Evolutionary conservation across 1,140 invertebrate species (phyloP), one percentile per base, ranked within the genome.

Genomic region (Rhyzopertha dominica): DNA sequence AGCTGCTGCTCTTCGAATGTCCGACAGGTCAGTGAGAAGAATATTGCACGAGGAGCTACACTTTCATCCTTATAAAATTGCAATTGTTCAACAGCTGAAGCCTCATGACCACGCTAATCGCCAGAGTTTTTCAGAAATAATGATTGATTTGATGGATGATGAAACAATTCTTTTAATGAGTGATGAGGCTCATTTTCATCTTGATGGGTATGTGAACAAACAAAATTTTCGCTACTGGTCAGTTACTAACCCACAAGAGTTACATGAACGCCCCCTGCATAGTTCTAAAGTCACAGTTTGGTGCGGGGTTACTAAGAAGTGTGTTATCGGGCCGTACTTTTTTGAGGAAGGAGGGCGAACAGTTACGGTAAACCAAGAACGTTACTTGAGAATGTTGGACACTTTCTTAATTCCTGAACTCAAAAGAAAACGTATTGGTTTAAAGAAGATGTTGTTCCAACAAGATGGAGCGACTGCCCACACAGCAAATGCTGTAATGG

Each of bases 381-480:
- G 43, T 28, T 54, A 51, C 22, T 29, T 48, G 17, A 19, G 16
- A 32, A 52, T 54, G 44, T 43, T 52, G 5, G 52, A 29, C 34
- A 31, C 47, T 24, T 52, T 38, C 20, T 43, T 52, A 19, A 43
- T 36, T 20, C 47, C 28, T 31, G 13, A 45, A 45, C 37, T 53
- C 41, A 23, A 47, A n/a, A 25, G 43, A 43, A n/a, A n/a, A n/a
- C n/a, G n/a, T n/a, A 40, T 45, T 35, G 23, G 42, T 28, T n/a
- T 44, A 7, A 14, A 34, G 19, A 28, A 46, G 17, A 50, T 53
- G 35, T 57, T 43, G 47, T 68, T 61, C 37, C 59, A 70, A 32
- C 62, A 68, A 32, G 63, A 69, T 47, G 57, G 61, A 18, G 60
- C 59, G n/a, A 58, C 56, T 32, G 35, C 51, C 14, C 65, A 68